A percentile compares a stretch with the other conserved stretches of the same genome.
Evolutionary conservation across 1,140 invertebrate genomes (phyloP).

Genomic region (Dinoponera quadriceps): DNA sequence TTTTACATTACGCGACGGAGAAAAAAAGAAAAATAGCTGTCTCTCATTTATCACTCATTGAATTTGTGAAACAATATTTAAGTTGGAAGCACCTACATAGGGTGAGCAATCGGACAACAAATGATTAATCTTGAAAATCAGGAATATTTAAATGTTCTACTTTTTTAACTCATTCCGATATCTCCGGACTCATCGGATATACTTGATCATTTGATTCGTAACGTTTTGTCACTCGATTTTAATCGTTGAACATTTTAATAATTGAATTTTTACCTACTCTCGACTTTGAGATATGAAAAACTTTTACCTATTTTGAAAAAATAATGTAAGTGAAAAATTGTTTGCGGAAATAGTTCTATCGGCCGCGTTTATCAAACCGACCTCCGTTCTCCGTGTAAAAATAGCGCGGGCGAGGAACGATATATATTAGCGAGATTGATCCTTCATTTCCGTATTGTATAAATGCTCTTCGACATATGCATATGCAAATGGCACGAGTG

Average conservation of each 20-base stretch:
- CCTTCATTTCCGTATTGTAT: not conserved
- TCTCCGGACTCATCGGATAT: not conserved
- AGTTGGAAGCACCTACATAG: no score
- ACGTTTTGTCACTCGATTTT: not conserved
- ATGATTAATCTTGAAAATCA: no score
- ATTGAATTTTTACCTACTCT: not conserved
- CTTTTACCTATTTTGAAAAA: not conserved
- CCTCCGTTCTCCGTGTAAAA: not conserved
- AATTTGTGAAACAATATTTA: no score
- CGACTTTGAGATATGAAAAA: not conserved
- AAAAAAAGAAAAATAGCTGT: no score
- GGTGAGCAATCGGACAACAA: no score
- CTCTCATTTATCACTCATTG: no score
- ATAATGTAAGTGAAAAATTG: slow-evolving; percentile 1
- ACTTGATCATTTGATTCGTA: not conserved
- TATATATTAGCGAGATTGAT: not conserved
- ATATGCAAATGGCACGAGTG: slow-evolving; percentile 17
- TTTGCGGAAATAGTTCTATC: not conserved
- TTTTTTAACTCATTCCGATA: not conserved
- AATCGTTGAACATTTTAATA: slow-evolving; percentile 18
- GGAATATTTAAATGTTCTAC: no score
- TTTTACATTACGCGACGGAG: not conserved
- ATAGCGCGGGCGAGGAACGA: not conserved
- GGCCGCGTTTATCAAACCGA: slow-evolving; percentile 17
- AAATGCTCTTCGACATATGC: not conserved